A percentile compares a stretch with the other conserved stretches of the same genome.
Evolutionary conservation across 2,113 vertebrate species (phyloP).

Genomic region (Excalfactoria chinensis): DNA sequence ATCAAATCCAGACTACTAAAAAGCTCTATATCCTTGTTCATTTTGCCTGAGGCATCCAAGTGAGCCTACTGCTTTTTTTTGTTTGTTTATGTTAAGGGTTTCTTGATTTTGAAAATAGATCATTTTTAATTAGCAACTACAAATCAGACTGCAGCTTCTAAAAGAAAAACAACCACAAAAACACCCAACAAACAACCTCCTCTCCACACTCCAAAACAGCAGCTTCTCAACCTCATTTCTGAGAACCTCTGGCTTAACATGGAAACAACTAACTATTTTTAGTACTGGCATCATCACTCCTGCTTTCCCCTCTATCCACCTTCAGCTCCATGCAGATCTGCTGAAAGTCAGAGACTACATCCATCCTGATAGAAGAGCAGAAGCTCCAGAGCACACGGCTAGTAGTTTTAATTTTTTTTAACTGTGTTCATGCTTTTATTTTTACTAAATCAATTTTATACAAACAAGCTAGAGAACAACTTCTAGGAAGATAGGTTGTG

Average conservation of each 20-base stretch:
- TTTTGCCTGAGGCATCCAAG: not conserved
- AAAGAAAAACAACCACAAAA: not conserved
- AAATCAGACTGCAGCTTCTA: not conserved
- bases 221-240: not conserved
- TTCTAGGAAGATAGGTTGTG: too few species aligned
- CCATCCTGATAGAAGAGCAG: not conserved
- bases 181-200: not conserved
- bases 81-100: not conserved
- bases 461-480: too few species aligned
- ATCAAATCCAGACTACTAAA: slow-evolving; percentile 3
- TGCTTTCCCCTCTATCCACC: not conserved
- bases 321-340: not conserved
- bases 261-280: not conserved
- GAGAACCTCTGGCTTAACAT: not conserved
- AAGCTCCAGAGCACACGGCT: not conserved
- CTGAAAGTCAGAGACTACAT: not conserved
- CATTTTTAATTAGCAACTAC: not conserved
- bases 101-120: not conserved
- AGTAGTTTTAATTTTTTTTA: not conserved
- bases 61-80: not conserved
- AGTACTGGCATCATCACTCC: not conserved
- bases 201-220: too few species aligned
- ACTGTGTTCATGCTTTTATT: not conserved
- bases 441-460: not conserved
- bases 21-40: not conserved